Evolutionary conservation across 2,113 vertebrate species (phyloP).

Genomic region (Colinus virginianus): DNA sequence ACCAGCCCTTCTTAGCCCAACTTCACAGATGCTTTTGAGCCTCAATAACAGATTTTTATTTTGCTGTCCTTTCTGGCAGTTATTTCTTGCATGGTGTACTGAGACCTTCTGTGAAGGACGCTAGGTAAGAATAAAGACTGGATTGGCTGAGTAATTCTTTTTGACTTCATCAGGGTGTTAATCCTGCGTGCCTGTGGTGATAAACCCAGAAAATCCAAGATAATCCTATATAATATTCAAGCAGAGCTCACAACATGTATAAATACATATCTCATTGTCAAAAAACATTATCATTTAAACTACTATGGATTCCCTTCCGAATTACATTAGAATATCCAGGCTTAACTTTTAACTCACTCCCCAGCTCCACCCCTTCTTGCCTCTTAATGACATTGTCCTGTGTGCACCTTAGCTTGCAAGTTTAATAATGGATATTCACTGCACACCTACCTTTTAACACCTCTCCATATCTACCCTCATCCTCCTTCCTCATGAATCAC

Average conservation of each 20-base stretch:
- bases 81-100: background rate
- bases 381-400: background rate
- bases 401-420: background rate
- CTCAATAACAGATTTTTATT: conserved; percentile 8
- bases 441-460: conserved; percentile 6
- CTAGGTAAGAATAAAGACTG: conserved; percentile 36
- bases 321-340: conserved; percentile 63
- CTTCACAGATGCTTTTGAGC: background rate
- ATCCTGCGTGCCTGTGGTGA: conserved; percentile 84
- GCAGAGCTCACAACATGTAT: conserved; percentile 79
- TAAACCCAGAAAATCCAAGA: conserved; percentile 86
- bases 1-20: background rate
- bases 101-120: conserved; percentile 45
- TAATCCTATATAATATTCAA: conserved; percentile 86
- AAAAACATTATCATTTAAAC: conserved; percentile 84
- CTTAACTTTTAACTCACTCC: conserved; percentile 27
- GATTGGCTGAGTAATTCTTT: conserved; percentile 78
- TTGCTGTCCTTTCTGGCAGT: background rate
- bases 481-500: conserved; percentile 46
- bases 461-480: conserved; percentile 24
- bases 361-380: background rate
- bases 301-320: conserved; percentile 71
- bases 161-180: conserved; percentile 84
- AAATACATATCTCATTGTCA: conserved; percentile 86
- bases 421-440: conserved; percentile 22